Percentiles rank a stretch among this genome's conserved stretches.
Evolutionary conservation across 2,797 vertebrate genomes (phyloP).

Genomic region (Cyclopterus lumpus): DNA sequence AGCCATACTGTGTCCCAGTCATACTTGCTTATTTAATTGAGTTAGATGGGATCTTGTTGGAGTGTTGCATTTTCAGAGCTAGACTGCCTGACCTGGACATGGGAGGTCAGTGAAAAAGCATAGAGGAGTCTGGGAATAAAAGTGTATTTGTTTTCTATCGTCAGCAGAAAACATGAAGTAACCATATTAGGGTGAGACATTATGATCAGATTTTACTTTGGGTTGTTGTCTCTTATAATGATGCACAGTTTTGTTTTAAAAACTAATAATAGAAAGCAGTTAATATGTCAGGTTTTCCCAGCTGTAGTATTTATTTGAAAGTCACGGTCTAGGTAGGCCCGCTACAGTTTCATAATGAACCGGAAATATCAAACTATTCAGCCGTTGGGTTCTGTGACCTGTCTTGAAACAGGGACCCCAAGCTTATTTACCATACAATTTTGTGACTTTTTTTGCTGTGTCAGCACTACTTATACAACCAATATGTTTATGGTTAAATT

Average conservation of each 20-base stretch:
- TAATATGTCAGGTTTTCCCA: neutral
- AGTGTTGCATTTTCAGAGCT: conserved; percentile 1
- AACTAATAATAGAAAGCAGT: neutral
- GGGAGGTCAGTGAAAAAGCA: conserved; percentile 2
- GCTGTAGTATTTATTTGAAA: neutral
- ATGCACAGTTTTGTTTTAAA: neutral
- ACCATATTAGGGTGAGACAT: neutral
- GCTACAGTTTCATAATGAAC: neutral
- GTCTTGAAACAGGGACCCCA: neutral
- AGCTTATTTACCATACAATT: neutral
- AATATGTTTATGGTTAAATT: neutral
- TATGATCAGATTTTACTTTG: neutral
- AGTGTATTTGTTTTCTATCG: neutral
- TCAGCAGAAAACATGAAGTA: conserved; percentile 17
- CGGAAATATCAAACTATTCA: neutral
- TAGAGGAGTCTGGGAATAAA: conserved; percentile 5
- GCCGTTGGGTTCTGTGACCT: neutral
- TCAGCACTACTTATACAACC: neutral
- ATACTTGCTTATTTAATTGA: conserved; percentile 25
- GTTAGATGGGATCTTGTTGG: conserved; percentile 20
- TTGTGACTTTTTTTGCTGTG: neutral
- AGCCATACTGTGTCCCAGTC: conserved; percentile 27
- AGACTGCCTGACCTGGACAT: conserved; percentile 6
- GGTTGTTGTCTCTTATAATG: neutral
- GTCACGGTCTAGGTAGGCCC: neutral